phyloP scores from a whole-genome alignment of 1,140 invertebrate species.

The Sinonovacula constricta region DNA sequence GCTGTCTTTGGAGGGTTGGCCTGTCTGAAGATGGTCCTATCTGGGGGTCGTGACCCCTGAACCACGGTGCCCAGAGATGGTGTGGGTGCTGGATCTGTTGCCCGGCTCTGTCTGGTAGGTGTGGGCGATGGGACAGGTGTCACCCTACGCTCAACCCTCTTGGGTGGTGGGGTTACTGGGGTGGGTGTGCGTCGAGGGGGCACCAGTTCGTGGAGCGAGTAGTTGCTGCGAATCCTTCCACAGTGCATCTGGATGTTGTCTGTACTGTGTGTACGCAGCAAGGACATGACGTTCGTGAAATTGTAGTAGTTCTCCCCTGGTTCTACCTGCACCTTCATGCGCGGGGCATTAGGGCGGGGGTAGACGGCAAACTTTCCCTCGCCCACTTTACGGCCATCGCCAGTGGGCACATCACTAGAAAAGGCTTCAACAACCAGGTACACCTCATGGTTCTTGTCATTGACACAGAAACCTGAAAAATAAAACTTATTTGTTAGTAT shows the following conservation, averaged over 20 bases:
- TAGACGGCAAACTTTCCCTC: slow-evolving; percentile 76
- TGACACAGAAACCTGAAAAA: slow-evolving; percentile 73
- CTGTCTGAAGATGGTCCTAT: slow-evolving; percentile 1
- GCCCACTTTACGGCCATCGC: slow-evolving; percentile 68
- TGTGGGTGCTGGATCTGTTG: slow-evolving; percentile 29
- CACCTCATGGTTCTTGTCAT: slow-evolving; percentile 75
- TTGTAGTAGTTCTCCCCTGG: slow-evolving; percentile 73
- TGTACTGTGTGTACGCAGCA: slow-evolving; percentile 62
- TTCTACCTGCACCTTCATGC: slow-evolving; percentile 69
- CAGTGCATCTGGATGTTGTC: slow-evolving; percentile 75
- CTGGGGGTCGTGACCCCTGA: slow-evolving; percentile 10
- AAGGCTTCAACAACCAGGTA: slow-evolving; percentile 74
- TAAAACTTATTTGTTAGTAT: no score
- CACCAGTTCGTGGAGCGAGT: slow-evolving; percentile 61
- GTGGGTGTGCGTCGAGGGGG: slow-evolving; percentile 46
- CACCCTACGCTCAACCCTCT: not conserved
- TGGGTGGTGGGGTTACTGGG: slow-evolving; percentile 37
- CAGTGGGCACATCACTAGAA: slow-evolving; percentile 58
- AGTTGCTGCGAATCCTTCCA: slow-evolving; percentile 69
- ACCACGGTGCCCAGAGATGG: not conserved
- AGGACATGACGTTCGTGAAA: slow-evolving; percentile 67
- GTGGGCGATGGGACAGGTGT: not conserved
- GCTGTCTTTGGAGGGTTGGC: slow-evolving; percentile 47
- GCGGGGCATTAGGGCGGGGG: slow-evolving; percentile 73
- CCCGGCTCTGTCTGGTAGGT: not conserved